Percentiles rank a stretch among this genome's conserved stretches.
Conservation (phyloP, 2,797 vertebrate species). For the Toxotes lorentzi region DNA sequence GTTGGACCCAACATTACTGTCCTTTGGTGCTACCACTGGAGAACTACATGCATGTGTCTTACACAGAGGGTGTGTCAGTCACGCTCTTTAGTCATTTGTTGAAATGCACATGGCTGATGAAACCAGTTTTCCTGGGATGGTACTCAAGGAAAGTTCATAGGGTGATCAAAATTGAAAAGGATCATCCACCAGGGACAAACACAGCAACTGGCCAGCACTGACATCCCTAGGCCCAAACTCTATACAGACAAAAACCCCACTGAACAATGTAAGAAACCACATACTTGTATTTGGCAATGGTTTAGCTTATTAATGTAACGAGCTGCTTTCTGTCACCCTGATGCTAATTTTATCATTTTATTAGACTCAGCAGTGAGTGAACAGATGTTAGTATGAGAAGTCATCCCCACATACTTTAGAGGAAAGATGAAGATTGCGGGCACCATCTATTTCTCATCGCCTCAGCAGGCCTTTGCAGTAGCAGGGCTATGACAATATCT, state of each 20-base stretch:
- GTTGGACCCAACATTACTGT: too few relatives aligned
- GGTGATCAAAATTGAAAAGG: background rate
- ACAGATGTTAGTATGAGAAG: slow-evolving; percentile 24
- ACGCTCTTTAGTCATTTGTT: too few relatives aligned
- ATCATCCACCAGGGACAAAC: background rate
- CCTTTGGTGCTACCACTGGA: too few relatives aligned
- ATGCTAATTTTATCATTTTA: slow-evolving; percentile 12
- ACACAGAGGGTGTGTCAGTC: too few relatives aligned
- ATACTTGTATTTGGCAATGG: background rate
- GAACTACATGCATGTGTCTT: too few relatives aligned
- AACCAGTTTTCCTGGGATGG: too few relatives aligned
- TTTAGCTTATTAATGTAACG: slow-evolving; percentile 11
- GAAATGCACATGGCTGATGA: too few relatives aligned
- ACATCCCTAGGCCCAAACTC: background rate
- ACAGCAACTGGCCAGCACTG: background rate
- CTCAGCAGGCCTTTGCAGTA: slow-evolving; percentile 64
- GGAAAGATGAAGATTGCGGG: slow-evolving; percentile 59
- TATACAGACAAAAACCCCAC: background rate
- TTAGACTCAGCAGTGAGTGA: slow-evolving; percentile 8
- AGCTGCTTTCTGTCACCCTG: slow-evolving; percentile 1
- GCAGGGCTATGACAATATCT: slow-evolving; percentile 80
- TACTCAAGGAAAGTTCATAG: background rate
- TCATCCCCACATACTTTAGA: slow-evolving; percentile 2
- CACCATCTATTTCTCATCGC: slow-evolving; percentile 68
- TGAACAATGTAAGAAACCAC: background rate